Conservation (phyloP, 2,888 invertebrate genomes). For the Formica aserva region DNA sequence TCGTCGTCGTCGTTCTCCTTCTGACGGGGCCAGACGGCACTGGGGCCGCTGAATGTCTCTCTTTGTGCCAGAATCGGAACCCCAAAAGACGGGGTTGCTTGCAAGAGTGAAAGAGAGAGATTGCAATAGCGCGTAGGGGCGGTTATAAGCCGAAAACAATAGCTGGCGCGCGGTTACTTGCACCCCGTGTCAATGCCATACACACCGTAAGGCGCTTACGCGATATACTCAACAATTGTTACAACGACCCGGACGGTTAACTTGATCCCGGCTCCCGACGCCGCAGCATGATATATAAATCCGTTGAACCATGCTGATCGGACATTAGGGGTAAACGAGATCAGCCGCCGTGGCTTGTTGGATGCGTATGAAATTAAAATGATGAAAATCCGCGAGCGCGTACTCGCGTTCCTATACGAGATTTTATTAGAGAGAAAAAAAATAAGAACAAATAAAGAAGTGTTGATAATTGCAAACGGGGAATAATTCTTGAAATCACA, state of each 20-base stretch:
- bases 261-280: constrained; percentile 70
- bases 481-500: not conserved
- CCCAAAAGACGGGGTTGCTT: constrained; percentile 44
- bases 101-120: constrained; percentile 21
- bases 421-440: not conserved
- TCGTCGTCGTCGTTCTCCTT: constrained; percentile 32
- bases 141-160: constrained; percentile 81
- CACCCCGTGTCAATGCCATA: constrained; percentile 73
- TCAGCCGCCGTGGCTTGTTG: constrained; percentile 35
- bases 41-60: constrained; percentile 60
- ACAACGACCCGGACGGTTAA: constrained; percentile 70
- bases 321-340: constrained; percentile 46
- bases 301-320: constrained; percentile 54
- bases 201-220: constrained; percentile 75
- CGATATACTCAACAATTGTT: constrained; percentile 71
- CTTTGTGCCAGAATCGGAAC: constrained; percentile 69
- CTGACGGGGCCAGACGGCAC: constrained; percentile 58
- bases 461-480: not conserved
- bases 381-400: constrained; percentile 12
- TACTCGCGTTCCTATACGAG: not conserved
- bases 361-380: constrained; percentile 39
- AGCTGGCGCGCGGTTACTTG: constrained; percentile 68
- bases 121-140: constrained; percentile 60
- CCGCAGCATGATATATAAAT: constrained; percentile 64
- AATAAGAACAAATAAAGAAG: not conserved